Evolutionary conservation across 1,140 invertebrate species (phyloP), one percentile per base, ranked within the genome.

Genomic region (Pogonus chalceus): DNA sequence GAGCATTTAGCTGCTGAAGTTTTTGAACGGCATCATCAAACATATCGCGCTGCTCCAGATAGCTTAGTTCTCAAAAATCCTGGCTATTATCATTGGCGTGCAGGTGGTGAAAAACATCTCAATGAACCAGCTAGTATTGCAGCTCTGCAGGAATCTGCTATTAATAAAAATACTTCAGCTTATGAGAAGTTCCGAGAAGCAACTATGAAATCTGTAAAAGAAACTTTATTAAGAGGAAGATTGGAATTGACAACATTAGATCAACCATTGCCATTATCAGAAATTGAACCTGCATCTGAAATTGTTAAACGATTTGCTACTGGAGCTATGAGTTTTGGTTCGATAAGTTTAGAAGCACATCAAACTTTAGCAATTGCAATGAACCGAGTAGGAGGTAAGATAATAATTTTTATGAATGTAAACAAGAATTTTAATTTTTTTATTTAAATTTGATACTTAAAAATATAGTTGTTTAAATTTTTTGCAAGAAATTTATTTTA

Each of bases 51-150:
- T 2, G 73, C 80, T 51, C 73, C 78, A 24, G 96, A 98, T 67
- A 77, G 79, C 52, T 71, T 87, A 2, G 83, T 98, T 3, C 76
- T 98, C 7, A 82, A 91, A 53, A 97, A 97, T 76, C 92, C 93
- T 26, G 96, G 96, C 23, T 82, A 85, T 58, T 98, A 92, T 65
- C 93, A 98, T 71, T 98, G 94, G 94, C 79, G 96, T 63, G 83
- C 85, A 56, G 96, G 96, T 2, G 96, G 96, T 10, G 96, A 99
- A 73, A 94, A 94, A 62, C 96, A 99, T 72, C 88, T 98, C 61
- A 99, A 98, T 69, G 94, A 98, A 70, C 96, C 96, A 0, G 72
- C 82, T 35, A 91, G 91, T 57, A 92, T 99, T 65, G 92, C 91
- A 24, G 91, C 88, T 66, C 72, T 97, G n/a, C 92, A 93, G 65